A percentile compares a stretch with the other conserved stretches of the same genome.
phyloP scores from a whole-genome alignment of 2,797 vertebrate genomes.

The Rhadinocentrus ornatus region DNA sequence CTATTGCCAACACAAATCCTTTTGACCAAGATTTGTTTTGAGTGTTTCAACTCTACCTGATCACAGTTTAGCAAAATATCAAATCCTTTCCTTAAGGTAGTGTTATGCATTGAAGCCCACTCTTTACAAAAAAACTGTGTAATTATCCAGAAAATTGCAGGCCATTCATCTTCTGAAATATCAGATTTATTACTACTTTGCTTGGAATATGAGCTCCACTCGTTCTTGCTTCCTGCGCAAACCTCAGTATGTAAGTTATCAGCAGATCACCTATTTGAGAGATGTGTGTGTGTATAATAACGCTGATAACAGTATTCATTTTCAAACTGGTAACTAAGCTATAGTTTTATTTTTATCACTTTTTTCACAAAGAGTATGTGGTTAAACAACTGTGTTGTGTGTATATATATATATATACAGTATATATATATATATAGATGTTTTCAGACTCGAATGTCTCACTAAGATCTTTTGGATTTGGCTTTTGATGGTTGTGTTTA shows the following conservation, averaged over 20 bases:
- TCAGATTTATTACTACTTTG: background rate
- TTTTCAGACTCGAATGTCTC: background rate
- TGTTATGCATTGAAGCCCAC: background rate
- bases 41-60: background rate
- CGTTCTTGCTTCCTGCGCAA: background rate
- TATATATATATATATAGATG: too few relatives aligned
- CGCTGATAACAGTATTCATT: constrained; percentile 10
- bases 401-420: too few relatives aligned
- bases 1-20: background rate
- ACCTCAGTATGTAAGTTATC: constrained; percentile 14
- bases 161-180: background rate
- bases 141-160: background rate
- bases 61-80: background rate
- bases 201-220: too few relatives aligned
- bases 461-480: background rate
- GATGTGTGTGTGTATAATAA: background rate
- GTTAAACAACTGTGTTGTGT: background rate
- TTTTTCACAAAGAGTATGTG: background rate
- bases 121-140: background rate
- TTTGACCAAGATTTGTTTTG: background rate
- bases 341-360: background rate
- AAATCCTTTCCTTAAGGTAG: background rate
- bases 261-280: constrained; percentile 46
- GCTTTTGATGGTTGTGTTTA: too few relatives aligned
- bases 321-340: constrained; percentile 1